Base-by-base conservation (phyloP, 2,888 invertebrate genomes). In the Zootermopsis nevadensis region DNA sequence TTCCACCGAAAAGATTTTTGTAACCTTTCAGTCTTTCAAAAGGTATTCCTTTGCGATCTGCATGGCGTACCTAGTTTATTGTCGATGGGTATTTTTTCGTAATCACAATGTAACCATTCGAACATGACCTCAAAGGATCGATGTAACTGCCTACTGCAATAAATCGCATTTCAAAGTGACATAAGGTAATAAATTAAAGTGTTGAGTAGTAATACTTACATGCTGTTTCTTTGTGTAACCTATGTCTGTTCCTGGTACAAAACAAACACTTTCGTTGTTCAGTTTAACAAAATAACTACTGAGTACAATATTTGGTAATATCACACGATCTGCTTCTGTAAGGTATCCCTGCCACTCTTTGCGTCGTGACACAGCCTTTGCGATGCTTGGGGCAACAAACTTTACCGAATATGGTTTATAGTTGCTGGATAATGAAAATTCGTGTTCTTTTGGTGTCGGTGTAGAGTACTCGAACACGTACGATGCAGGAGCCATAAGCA, bases 241-340 rank as follows among this genome's bases (percentile, higher is more conserved):
- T 24, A 89, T 86, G 86, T 90, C 90, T 4, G 90, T 90, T 2
- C 90, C 90, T 84, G 88, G 85, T 88, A 90, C 85, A 74, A 84
- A 85, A 77, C 85, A 84, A 67, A 55, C 81, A 8, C 80, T 84
- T 30, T 82, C 79, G 38, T 79, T 77, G 42, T 80, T 84, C 79
- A 89, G 87, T 48, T 79, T 85, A 19, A 69, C 48, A 80, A 83
- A 84, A 83, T 84, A 84, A 24, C 27, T 67, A 60, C 33, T 60
- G 10, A 27, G 24, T 48, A 35, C 31, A 22, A 42, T 80, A 35
- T 84, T 38, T 8, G 66, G 66, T 31, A 83, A 67, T 38, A 38
- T 38, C 35, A 80, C 33, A 31, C 48, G 77, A 82, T 74, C 30
- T n/a, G 24, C 38, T 80, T 80, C 74, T 33, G 79, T 79, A 24